Evolutionary conservation across 2,797 vertebrate species (phyloP), one percentile per base, ranked within the genome.

Genomic region (Esox masquinongy): DNA sequence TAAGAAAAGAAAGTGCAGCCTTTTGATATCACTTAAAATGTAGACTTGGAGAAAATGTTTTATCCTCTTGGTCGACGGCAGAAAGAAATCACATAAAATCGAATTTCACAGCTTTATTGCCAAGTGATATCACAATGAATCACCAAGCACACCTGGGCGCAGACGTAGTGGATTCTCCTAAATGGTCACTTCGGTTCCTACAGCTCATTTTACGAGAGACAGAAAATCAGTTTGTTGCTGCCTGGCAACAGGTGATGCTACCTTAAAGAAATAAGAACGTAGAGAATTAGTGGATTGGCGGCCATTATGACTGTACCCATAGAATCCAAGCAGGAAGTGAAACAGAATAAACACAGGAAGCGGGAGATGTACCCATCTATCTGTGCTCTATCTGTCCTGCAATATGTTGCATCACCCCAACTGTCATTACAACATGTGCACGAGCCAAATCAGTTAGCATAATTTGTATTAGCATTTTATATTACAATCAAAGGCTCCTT

Each of bases 1-100:
- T 72, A 78, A 69, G 56, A 12, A 2, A 73, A 85, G 76, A 81
- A 80, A 66, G 73, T 72, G 53, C 24, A 56, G 53, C 24, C 66
- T 50, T 50, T 73, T 53, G 66, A 69, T 63, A 47, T 12, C 64
- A 63, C 12, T 50, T 14, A 29, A 66, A 19, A 77, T 66, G 31
- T 59, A 66, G 39, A 74, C 29, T 47, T 51, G 66, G 15, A 36
- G 61, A 17, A 39, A 70, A 74, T 36, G 68, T 61, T 26, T 26
- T 11, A 63, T n/a, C 29, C 17, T 66, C 64, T 19, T 5, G 64
- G 17, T 24, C n/a, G 56, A 47, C 6, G 12, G 43, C 43, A 2
- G 49, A 19, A 19, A 22, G 68, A 72, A 72, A 47, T 56, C 16
- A 39, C 14, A 59, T 56, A 49, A 22, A 47, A 50, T 66, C 2